These are phyloP conservation scores for Steinernema carpocapsae DNA, from an alignment of 2,888 invertebrate species.

Conservation along the genomic window DNA sequence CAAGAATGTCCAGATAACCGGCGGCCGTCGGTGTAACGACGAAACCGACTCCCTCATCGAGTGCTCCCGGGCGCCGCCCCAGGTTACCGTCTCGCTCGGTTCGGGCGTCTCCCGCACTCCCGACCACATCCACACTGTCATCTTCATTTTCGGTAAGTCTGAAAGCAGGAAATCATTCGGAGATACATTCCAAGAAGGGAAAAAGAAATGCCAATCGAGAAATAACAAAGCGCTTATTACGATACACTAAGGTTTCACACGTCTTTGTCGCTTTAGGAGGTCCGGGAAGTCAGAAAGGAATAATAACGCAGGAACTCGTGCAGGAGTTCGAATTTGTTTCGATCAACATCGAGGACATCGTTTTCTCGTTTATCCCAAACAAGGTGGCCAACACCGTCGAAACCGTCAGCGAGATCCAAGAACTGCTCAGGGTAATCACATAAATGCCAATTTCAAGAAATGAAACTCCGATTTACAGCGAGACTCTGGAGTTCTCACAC, in stretches of 20 bases:
- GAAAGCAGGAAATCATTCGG: background rate
- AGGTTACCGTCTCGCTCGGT: slow-evolving; percentile 42
- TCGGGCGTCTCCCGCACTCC: slow-evolving; percentile 41
- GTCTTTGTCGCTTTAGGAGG: slow-evolving; percentile 54
- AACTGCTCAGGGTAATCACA: slow-evolving; percentile 52
- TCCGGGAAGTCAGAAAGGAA: slow-evolving; percentile 67
- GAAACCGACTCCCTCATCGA: slow-evolving; percentile 36
- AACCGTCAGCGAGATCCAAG: slow-evolving; percentile 60
- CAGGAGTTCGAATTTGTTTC: slow-evolving; percentile 61
- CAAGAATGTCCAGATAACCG: slow-evolving; percentile 37
- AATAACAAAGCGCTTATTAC: background rate
- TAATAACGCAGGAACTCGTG: slow-evolving; percentile 65
- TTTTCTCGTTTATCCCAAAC: slow-evolving; percentile 64
- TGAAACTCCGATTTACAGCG: slow-evolving; percentile 49
- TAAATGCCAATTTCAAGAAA: background rate
- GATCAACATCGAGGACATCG: slow-evolving; percentile 62
- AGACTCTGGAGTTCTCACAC: slow-evolving; percentile 59
- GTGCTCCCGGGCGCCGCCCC: slow-evolving; percentile 36
- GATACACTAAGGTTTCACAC: slow-evolving; percentile 14
- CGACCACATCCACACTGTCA: slow-evolving; percentile 48
- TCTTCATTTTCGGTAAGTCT: slow-evolving; percentile 63
- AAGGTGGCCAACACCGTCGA: slow-evolving; percentile 61
- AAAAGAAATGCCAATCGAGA: too few relatives aligned
- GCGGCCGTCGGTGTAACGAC: slow-evolving; percentile 36
- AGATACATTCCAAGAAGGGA: too few relatives aligned